Percentiles rank a stretch among this genome's conserved stretches.
phyloP scores from a whole-genome alignment of 2,888 invertebrate genomes.

The Phaedon cochleariae region DNA sequence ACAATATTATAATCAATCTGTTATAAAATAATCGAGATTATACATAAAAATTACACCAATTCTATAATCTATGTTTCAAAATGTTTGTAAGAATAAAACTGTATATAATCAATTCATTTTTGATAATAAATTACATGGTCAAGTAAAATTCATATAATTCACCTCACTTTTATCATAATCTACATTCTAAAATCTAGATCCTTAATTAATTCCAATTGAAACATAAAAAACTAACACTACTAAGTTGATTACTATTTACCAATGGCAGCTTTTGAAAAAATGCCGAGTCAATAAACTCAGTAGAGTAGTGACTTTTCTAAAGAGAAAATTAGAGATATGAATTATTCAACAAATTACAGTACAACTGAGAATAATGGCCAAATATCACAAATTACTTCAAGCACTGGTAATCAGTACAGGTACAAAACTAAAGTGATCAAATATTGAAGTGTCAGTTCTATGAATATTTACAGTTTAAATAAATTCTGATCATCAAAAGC shows the following conservation, averaged over 20 bases:
- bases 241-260: conserved; percentile 25
- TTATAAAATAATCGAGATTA: conserved; percentile 28
- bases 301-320: conserved; percentile 16
- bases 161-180: conserved; percentile 25
- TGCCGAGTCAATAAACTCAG: conserved; percentile 30
- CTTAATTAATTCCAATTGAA: conserved; percentile 19
- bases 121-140: conserved; percentile 47
- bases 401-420: background rate
- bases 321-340: background rate
- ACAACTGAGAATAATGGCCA: background rate
- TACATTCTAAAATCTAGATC: conserved; percentile 32
- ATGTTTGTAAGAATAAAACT: conserved; percentile 22
- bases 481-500: too few species aligned
- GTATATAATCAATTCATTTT: conserved; percentile 37
- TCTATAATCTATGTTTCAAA: conserved; percentile 26
- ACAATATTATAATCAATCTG: conserved; percentile 18
- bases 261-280: conserved; percentile 35
- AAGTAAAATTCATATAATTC: conserved; percentile 48
- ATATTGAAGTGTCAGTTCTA: too few species aligned
- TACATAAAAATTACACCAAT: conserved; percentile 36
- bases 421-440: too few species aligned
- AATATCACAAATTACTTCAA: background rate
- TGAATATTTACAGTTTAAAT: too few species aligned
- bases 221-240: conserved; percentile 31
- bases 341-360: background rate